These are phyloP conservation scores for Apis mellifera DNA, from an alignment of 1,140 invertebrate genomes.

Conservation along the genomic window Amel_HAv3.1 CM009931.2:20853501-20854000, in stretches of 20 bases:
- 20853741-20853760: too few species aligned
- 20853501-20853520: too few species aligned
- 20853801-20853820: neutral
- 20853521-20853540: too few species aligned
- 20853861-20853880: neutral
- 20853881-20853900: slow-evolving; percentile 4
- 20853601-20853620: neutral
- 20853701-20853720: neutral
- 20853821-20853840: neutral
- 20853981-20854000: slow-evolving; percentile 2
- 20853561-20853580: neutral
- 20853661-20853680: neutral
- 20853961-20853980: slow-evolving; percentile 10
- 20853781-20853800: neutral
- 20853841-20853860: neutral
- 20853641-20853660: neutral
- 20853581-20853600: neutral
- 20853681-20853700: neutral
- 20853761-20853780: neutral
- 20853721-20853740: neutral
- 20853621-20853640: too few species aligned
- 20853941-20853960: neutral
- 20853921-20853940: too few species aligned
- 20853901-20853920: neutral
- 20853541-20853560: too few species aligned